These are phyloP conservation scores for Drosophila siamana DNA, from an alignment of 2,888 invertebrate species.

Conservation along the genomic window DNA sequence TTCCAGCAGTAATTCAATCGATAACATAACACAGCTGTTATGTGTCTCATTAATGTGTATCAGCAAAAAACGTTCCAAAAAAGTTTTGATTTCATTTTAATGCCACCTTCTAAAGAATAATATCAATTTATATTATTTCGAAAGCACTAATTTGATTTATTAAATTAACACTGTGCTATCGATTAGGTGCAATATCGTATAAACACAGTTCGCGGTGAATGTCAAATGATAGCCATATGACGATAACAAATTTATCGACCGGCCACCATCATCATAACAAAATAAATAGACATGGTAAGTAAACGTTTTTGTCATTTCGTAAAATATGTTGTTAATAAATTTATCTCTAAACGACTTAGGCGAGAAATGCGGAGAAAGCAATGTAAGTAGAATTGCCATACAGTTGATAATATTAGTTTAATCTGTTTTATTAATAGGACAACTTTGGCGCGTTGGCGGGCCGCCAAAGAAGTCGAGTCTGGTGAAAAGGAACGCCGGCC, in stretches of 20 bases:
- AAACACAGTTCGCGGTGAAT: constrained; percentile 27
- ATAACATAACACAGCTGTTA: neutral
- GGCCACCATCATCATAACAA: constrained; percentile 41
- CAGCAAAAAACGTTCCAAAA: neutral
- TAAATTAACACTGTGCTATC: neutral
- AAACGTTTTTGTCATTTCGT: constrained; percentile 23
- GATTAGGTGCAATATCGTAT: neutral
- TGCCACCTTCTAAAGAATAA: too few relatives aligned
- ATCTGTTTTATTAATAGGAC: constrained; percentile 87
- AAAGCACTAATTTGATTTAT: neutral
- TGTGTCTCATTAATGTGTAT: neutral
- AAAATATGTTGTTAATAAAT: constrained; percentile 12
- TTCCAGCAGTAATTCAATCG: neutral
- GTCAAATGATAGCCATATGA: neutral
- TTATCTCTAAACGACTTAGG: constrained; percentile 87
- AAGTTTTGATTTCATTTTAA: neutral
- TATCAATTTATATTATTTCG: neutral
- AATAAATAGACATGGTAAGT: constrained; percentile 70
- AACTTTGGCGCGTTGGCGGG: constrained; percentile 98
- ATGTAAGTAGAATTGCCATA: constrained; percentile 90
- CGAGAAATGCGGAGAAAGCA: constrained; percentile 98
- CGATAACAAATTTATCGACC: constrained; percentile 9
- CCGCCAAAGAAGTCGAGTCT: constrained; percentile 96
- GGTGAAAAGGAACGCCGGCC: constrained; percentile 95
- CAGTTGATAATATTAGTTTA: neutral